Base-by-base conservation (phyloP, 1,140 invertebrate species). In the Apolygus lucorum region DNA sequence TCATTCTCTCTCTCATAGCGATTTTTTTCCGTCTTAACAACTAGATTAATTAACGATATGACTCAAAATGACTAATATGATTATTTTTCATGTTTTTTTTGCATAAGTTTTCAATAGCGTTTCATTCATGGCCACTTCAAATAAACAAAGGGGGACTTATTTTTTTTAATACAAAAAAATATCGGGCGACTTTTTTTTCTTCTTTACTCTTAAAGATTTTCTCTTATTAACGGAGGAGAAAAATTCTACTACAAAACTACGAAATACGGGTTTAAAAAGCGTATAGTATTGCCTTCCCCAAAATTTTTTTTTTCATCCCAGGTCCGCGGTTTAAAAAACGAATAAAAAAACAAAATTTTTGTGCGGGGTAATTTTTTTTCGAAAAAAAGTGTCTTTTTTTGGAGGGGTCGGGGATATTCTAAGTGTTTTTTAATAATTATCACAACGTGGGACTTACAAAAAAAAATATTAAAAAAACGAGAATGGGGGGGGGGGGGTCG, bases 251-350 rank as follows among this genome's bases (percentile, higher is more conserved):
- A n/a, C n/a, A n/a, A n/a, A n/a, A n/a, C n/a, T n/a, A n/a, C n/a
- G n/a, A n/a, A n/a, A n/a, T n/a, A n/a, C n/a, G n/a, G n/a, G n/a
- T n/a, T n/a, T n/a, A n/a, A n/a, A n/a, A 83, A 83, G 82, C 82
- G 81, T 83, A 82, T 77, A 79, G 80, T 80, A 79, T 81, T 82
- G 82, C 82, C 80, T 83, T 83, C 81, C 82, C 82, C 82, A 73
- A 66, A 49, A 8, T 49, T 68, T 52, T 63, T n/a, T 28, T 66
- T 22, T n/a, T n/a, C n/a, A n/a, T n/a, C n/a, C n/a, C n/a, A n/a
- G n/a, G n/a, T n/a, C n/a, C n/a, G n/a, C n/a, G n/a, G n/a, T n/a
- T n/a, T n/a, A n/a, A n/a, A n/a, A n/a, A n/a, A n/a, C n/a, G 25
- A 42, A 26, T 25, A 71, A 63, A 63, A 22, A 65, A 65, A 22